Percentiles rank a stretch among this genome's conserved stretches.
These are phyloP conservation scores for Exephanes ischioxanthus DNA, from an alignment of 2,888 invertebrate genomes.

Conservation along the genomic window DNA sequence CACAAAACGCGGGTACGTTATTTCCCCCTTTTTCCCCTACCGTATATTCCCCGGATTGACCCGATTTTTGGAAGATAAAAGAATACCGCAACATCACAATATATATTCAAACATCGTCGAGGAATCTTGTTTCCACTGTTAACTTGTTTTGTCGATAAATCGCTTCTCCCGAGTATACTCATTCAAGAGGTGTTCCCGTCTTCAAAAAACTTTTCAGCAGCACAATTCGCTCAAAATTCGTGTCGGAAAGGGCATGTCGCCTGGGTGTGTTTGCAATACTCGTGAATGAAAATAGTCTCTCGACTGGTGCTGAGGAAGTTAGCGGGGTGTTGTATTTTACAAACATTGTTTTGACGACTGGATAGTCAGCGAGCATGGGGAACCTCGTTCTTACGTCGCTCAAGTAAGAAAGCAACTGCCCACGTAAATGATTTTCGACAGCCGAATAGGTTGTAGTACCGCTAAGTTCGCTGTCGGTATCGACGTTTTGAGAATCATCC, in stretches of 20 bases:
- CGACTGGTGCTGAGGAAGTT: conserved; percentile 48
- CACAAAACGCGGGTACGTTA: no score
- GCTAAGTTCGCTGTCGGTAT: conserved; percentile 16
- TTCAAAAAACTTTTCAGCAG: conserved; percentile 21
- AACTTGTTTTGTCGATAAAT: not conserved
- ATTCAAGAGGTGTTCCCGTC: not conserved
- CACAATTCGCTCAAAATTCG: not conserved
- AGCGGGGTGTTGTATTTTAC: conserved; percentile 51
- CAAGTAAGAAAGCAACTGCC: conserved; percentile 36
- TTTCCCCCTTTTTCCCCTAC: no score
- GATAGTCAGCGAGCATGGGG: not conserved
- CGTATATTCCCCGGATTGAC: no score
- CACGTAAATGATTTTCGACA: not conserved
- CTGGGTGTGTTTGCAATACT: conserved; percentile 37
- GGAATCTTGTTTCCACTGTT: not conserved
- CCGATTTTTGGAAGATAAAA: no score
- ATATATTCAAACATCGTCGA: not conserved
- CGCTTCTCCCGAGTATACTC: not conserved
- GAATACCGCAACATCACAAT: no score
- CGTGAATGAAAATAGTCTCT: conserved; percentile 53
- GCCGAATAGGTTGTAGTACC: not conserved
- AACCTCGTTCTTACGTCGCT: conserved; percentile 9
- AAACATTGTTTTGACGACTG: conserved; percentile 41
- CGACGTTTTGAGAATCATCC: conserved; percentile 5
- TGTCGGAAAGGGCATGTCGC: not conserved